These are phyloP conservation scores for Hippoglossus stenolepis DNA, from an alignment of 2,113 vertebrate genomes.

Conservation along the genomic window DNA sequence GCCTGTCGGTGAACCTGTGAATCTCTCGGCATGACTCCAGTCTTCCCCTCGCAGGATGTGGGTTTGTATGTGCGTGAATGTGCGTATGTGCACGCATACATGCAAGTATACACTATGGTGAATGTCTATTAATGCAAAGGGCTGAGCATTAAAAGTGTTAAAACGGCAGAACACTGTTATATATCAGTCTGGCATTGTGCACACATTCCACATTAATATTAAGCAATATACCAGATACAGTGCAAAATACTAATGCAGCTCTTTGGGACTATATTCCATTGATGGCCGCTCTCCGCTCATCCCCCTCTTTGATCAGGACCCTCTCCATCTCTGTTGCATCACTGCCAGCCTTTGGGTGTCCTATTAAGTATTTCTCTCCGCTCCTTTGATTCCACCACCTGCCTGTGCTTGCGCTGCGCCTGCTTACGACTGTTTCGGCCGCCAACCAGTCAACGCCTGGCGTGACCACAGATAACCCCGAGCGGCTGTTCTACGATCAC, in stretches of 20 bases:
- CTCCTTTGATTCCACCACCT: conserved; percentile 58
- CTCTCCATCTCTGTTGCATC: conserved; percentile 36
- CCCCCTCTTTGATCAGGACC: conserved; percentile 48
- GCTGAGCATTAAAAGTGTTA: neutral
- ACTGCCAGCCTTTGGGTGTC: conserved; percentile 49
- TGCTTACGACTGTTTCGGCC: conserved; percentile 3
- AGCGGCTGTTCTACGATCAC: conserved; percentile 5
- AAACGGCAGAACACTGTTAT: neutral
- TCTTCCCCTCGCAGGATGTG: neutral
- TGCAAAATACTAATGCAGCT: neutral
- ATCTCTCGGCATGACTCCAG: neutral
- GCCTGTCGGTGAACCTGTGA: conserved; percentile 19
- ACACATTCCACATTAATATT: neutral
- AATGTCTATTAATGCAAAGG: neutral
- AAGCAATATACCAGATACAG: neutral
- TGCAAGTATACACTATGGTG: neutral
- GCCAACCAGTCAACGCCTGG: neutral
- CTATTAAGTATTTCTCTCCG: conserved; percentile 41
- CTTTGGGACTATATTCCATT: conserved; percentile 12
- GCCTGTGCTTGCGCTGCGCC: conserved; percentile 23
- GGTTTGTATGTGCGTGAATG: neutral
- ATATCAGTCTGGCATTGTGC: neutral
- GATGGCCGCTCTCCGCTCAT: conserved; percentile 31
- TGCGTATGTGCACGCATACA: neutral
- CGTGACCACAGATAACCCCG: conserved; percentile 15